Evolutionary conservation across 2,888 invertebrate genomes (phyloP).

Genomic region (Muschampia plurimacula): DNA sequence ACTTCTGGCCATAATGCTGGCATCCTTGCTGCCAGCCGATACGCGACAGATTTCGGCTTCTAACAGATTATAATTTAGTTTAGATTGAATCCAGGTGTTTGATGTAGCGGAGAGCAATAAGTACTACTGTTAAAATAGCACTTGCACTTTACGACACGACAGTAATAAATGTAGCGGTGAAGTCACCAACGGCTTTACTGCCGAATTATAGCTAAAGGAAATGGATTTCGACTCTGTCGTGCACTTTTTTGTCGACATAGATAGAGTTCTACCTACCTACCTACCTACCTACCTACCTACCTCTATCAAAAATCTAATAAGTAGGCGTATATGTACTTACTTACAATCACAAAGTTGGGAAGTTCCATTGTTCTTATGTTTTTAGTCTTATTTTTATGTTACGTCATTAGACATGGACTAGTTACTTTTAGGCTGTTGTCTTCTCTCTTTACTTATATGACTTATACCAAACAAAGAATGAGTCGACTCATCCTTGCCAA

Average conservation of each 20-base stretch:
- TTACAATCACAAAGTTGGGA: no score
- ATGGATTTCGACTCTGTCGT: not conserved
- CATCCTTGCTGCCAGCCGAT: not conserved
- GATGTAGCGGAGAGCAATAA: not conserved
- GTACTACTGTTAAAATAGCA: not conserved
- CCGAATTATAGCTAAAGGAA: not conserved
- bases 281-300: no score
- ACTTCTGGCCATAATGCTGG: not conserved
- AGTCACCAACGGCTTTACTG: not conserved
- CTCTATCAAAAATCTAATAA: no score
- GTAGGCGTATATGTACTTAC: no score
- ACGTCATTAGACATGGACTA: not conserved
- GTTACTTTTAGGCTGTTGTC: not conserved
- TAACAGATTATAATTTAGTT: not conserved
- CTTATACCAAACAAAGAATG: conserved; percentile 66
- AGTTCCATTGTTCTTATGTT: no score
- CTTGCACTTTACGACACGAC: not conserved
- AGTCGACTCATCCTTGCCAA: conserved; percentile 73
- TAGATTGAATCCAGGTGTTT: not conserved
- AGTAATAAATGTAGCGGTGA: not conserved
- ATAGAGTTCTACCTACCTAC: no score
- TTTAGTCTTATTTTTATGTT: not conserved
- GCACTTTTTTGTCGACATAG: not conserved
- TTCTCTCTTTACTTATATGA: conserved; percentile 63
- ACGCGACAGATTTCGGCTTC: not conserved